Conservation (phyloP, 1,140 invertebrate genomes). For the Chlorops oryzae region DNA sequence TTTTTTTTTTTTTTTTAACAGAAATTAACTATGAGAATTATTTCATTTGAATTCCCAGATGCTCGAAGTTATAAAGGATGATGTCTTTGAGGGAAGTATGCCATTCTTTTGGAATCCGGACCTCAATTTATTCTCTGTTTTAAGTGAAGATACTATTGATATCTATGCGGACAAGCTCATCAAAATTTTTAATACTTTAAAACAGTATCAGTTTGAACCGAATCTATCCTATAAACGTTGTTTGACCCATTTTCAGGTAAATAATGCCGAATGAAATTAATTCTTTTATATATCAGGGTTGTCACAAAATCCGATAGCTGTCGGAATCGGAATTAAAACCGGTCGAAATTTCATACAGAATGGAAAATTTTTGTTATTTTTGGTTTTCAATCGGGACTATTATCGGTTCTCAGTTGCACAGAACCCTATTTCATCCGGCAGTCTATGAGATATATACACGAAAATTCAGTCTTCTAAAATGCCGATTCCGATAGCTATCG, state of each 20-base stretch:
- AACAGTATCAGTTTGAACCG: slow-evolving; percentile 2
- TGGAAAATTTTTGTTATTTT: too few relatives aligned
- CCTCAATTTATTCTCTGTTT: slow-evolving; percentile 17
- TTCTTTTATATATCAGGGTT: too few relatives aligned
- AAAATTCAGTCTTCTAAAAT: too few relatives aligned
- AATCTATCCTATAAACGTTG: slow-evolving; percentile 9
- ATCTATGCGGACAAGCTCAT: neutral
- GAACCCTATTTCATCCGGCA: too few relatives aligned
- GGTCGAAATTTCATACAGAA: too few relatives aligned
- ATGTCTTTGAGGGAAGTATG: slow-evolving; percentile 9
- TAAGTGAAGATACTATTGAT: slow-evolving; percentile 4
- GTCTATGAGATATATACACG: too few relatives aligned
- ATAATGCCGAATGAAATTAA: too few relatives aligned
- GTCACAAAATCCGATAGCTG: too few relatives aligned
- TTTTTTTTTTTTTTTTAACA: neutral
- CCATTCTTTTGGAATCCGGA: slow-evolving; percentile 8
- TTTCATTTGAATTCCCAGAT: slow-evolving; percentile 14
- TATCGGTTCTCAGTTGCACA: too few relatives aligned
- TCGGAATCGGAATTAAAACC: too few relatives aligned
- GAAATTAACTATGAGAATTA: neutral
- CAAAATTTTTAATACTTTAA: slow-evolving; percentile 1
- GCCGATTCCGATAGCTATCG: too few relatives aligned
- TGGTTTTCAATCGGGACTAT: too few relatives aligned
- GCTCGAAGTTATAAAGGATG: slow-evolving; percentile 11
- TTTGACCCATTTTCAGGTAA: slow-evolving; percentile 17